These are phyloP conservation scores for Artibeus lituratus DNA, from an alignment of 2,797 vertebrate species.

Conservation along the genomic window DNA sequence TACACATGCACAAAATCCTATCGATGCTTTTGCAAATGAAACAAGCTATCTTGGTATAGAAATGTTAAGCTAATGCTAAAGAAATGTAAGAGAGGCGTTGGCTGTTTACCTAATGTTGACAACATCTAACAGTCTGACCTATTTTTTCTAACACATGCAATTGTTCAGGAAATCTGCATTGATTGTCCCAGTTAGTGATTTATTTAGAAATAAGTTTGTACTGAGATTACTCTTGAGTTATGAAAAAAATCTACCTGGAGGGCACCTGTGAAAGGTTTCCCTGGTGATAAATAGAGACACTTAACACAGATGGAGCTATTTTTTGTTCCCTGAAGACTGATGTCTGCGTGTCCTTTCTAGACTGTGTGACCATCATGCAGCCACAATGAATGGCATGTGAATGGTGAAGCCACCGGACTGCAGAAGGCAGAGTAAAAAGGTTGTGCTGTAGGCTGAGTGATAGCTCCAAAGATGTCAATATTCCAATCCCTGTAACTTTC, in stretches of 20 bases:
- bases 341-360: not conserved
- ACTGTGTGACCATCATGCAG: not conserved
- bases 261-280: not conserved
- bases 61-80: not conserved
- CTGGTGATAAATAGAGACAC: not conserved
- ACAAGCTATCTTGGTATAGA: not conserved
- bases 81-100: not conserved
- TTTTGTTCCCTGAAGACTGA: not conserved
- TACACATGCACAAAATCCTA: not conserved
- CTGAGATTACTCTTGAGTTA: not conserved
- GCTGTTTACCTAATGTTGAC: not conserved
- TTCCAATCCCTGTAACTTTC: not conserved
- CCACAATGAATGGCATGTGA: not conserved
- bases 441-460: not conserved
- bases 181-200: not conserved
- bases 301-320: not conserved
- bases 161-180: not conserved
- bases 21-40: not conserved
- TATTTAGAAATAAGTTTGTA: not conserved
- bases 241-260: not conserved
- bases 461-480: not conserved
- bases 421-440: not conserved
- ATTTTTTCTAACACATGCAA: slow-evolving; percentile 19
- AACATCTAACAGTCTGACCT: not conserved
- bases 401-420: not conserved